phyloP scores from a whole-genome alignment of 2,113 vertebrate species.

The Cacatua alba region DNA sequence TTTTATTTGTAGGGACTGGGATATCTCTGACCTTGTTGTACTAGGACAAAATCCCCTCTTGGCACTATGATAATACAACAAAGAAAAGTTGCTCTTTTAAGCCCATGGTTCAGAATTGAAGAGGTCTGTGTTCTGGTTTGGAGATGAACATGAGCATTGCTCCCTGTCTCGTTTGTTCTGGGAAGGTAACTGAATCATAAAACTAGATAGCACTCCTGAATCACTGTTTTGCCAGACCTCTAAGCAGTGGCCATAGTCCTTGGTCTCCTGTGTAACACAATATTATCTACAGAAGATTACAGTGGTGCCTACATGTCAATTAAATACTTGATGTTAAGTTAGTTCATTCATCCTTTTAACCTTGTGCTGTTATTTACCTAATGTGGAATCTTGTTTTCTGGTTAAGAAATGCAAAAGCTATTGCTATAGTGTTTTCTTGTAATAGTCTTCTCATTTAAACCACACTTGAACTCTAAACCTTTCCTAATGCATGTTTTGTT shows the following conservation, averaged over 20 bases:
- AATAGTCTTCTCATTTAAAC: background rate
- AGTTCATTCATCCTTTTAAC: background rate
- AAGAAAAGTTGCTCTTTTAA: background rate
- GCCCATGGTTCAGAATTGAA: background rate
- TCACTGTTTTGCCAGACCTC: background rate
- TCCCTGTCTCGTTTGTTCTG: background rate
- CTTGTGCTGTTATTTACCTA: background rate
- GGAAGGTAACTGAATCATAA: background rate
- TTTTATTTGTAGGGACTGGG: background rate
- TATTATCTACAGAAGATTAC: background rate
- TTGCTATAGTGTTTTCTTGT: background rate
- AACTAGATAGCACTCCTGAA: background rate
- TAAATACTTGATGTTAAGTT: background rate
- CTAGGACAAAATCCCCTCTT: background rate
- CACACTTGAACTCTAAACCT: background rate
- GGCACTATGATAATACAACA: background rate
- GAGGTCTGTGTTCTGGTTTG: background rate
- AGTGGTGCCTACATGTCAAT: background rate
- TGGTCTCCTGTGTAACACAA: background rate
- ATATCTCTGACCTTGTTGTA: background rate
- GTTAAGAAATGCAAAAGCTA: background rate
- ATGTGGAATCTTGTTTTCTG: background rate
- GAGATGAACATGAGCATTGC: background rate
- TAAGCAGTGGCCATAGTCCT: background rate
- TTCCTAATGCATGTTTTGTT: constrained; percentile 5